Base-by-base conservation (phyloP, 2,797 vertebrate species). In the Phrynocephalus guinanensis region DNA sequence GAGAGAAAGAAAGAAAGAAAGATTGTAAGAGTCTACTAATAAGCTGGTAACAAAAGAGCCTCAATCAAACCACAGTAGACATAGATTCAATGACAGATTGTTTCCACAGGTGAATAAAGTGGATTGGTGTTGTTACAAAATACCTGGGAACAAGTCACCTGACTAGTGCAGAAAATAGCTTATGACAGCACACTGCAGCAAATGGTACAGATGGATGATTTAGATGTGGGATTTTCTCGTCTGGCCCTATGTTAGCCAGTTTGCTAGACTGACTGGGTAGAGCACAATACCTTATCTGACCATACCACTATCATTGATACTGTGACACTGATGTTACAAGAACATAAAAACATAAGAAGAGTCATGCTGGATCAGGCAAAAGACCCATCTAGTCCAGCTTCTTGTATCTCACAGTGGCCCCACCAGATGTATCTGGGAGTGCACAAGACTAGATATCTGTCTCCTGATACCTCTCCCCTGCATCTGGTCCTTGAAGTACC, bases 21-120 rank as follows among this genome's bases (percentile, higher is more conserved):
- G 75, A 26, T 81, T 81, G 44, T 67, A 24, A 66, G 50, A 60
- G 28, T 84, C n/a, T 73, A 33, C 71, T 60, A 84, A 73, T 84
- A 73, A 84, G 82, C 70, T 56, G 50, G 22, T 60, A 84, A 84
- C 71, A 76, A 84, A 84, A 84, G 67, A 60, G 71, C 5, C 20
- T 44, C 72, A 66, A 66, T 72, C 85, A 71, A 48, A 81, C 52
- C 70, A 80, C 16, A 24, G 38, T 63, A 80, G 70, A 86, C 30
- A n/a, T 86, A 73, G 79, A 81, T 44, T 48, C 68, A 73, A 79
- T 63, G 85, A 86, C 68, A 86, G 52, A 81, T 86, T 86, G 79
- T 81, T 86, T 86, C 33, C 70, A 86, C 33, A 81, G 79, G 78
- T 81, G 78, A 73, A 56, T 66, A 22, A 86, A 81, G 68, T 44